phyloP scores from a whole-genome alignment of 2,113 vertebrate species.

The Malaclemys terrapin region DNA sequence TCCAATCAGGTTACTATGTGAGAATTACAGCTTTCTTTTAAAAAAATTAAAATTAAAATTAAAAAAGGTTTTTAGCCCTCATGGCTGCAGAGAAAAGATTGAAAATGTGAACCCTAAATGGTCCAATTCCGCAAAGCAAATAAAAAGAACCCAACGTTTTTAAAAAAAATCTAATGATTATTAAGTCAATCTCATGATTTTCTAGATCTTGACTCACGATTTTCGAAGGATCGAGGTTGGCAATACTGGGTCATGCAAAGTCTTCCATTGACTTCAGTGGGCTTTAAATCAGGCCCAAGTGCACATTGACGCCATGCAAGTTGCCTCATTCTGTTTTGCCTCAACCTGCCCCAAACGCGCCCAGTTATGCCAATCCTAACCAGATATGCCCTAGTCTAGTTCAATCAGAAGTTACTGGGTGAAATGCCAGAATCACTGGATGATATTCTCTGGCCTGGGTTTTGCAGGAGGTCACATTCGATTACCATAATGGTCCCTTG shows the following conservation, averaged over 20 bases:
- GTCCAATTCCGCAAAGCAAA: not conserved
- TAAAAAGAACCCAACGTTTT: no score
- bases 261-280: not conserved
- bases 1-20: not conserved
- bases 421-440: not conserved
- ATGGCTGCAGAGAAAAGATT: no score
- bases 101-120: not conserved
- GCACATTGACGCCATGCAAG: not conserved
- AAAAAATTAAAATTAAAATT: no score
- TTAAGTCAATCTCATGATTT: no score
- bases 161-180: no score
- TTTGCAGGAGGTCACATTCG: not conserved
- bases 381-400: fast-evolving
- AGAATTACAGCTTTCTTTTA: not conserved
- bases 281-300: not conserved
- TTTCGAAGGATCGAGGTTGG: not conserved
- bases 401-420: not conserved
- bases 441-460: not conserved
- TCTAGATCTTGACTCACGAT: not conserved
- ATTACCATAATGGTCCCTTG: not conserved
- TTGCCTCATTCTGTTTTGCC: not conserved
- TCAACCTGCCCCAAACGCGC: not conserved
- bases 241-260: not conserved
- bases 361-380: not conserved
- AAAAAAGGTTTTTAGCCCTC: no score